Percentiles rank a stretch among this genome's conserved stretches.
These are phyloP conservation scores for Myotis findleyi DNA, from an alignment of 2,797 vertebrate genomes.

Conservation along the genomic window DNA sequence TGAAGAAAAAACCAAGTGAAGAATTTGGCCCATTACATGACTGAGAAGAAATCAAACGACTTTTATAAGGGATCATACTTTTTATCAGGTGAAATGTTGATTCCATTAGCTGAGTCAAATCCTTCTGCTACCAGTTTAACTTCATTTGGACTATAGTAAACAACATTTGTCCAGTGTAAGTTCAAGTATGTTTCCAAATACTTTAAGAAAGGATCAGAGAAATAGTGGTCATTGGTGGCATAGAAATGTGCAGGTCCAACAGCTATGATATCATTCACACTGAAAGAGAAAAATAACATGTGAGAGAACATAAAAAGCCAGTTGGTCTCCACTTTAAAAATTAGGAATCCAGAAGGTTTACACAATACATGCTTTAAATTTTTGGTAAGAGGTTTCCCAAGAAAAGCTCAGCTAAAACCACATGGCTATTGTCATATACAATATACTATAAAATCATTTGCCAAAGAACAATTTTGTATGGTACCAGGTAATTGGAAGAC, in stretches of 20 bases:
- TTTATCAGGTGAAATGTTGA: conserved; percentile 93
- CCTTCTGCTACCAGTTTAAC: conserved; percentile 93
- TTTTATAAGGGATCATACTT: conserved; percentile 87
- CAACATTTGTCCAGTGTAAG: conserved; percentile 92
- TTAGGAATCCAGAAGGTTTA: not conserved
- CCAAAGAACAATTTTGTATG: not conserved
- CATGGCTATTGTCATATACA: not conserved
- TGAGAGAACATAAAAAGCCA: not conserved
- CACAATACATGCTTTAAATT: not conserved
- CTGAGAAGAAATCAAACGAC: conserved; percentile 10
- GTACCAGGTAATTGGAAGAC: not conserved
- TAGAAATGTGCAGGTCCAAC: conserved; percentile 94
- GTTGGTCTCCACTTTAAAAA: not conserved
- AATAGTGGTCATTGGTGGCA: conserved; percentile 96
- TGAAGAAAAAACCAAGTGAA: not conserved
- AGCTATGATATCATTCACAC: conserved; percentile 95
- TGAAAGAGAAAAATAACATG: conserved; percentile 81
- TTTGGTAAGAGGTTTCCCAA: not conserved
- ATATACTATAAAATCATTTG: not conserved
- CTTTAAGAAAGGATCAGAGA: conserved; percentile 83
- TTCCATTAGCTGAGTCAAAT: conserved; percentile 93
- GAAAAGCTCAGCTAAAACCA: conserved; percentile 34
- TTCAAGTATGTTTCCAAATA: conserved; percentile 89
- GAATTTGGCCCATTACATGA: not conserved
- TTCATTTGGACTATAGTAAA: conserved; percentile 94